Percentiles rank a stretch among this genome's conserved stretches.
phyloP scores from a whole-genome alignment of 2,113 vertebrate species.

The Planiliza haematocheilus region DNA sequence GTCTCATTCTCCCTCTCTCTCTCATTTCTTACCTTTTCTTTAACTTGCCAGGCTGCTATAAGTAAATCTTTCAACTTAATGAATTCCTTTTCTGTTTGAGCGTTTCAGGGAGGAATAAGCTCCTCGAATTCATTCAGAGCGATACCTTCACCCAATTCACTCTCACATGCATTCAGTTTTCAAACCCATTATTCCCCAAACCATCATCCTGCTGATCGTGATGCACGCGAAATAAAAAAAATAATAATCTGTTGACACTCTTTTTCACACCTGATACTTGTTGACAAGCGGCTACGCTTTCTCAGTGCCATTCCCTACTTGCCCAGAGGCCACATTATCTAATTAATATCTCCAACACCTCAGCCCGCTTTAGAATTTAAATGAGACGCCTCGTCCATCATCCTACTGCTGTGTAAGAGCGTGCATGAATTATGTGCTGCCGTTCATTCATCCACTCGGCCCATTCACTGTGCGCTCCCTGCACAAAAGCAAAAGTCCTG shows the following conservation, averaged over 20 bases:
- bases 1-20: background rate
- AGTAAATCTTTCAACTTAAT: constrained; percentile 46
- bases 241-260: constrained; percentile 2
- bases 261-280: constrained; percentile 57
- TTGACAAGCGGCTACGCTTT: constrained; percentile 36
- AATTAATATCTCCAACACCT: constrained; percentile 76
- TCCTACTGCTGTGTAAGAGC: constrained; percentile 24
- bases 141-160: constrained; percentile 18
- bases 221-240: constrained; percentile 14
- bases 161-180: background rate
- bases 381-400: constrained; percentile 54
- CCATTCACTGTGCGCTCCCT: constrained; percentile 26
- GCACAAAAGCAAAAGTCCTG: constrained; percentile 33
- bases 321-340: constrained; percentile 64
- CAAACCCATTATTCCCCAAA: background rate
- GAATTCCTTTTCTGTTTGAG: constrained; percentile 42
- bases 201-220: constrained; percentile 11
- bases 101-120: constrained; percentile 25
- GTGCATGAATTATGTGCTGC: constrained; percentile 53
- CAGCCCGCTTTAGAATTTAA: constrained; percentile 69
- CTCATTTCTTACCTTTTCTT: constrained; percentile 40
- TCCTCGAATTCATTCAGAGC: constrained; percentile 22
- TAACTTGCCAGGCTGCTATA: constrained; percentile 1
- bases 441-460: constrained; percentile 25
- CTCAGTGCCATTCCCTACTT: constrained; percentile 50